Evolutionary conservation across 1,140 invertebrate species (phyloP), one percentile per base, ranked within the genome.

Genomic region (Drosophila funebris): DNA sequence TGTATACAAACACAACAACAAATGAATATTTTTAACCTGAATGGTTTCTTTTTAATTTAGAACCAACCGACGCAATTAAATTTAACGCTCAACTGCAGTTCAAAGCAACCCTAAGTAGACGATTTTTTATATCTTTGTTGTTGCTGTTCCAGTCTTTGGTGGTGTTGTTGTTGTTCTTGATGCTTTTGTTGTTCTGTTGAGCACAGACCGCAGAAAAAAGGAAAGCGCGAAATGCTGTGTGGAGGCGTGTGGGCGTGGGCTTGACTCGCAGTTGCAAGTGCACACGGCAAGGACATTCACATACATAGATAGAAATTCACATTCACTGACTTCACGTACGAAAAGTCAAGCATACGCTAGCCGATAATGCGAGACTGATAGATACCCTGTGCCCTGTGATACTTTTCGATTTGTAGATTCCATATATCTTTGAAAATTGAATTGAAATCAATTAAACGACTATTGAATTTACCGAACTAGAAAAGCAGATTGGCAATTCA

Each of bases 51-150:
- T 72, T 72, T 67, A 72, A 72, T 67, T 72, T 46, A 37, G 14
- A 48, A 18, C 16, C 24, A 70, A 70, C 57, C 57, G 36, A 63
- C 39, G 44, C 41, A 16, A 74, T 74, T 63, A 74, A 74, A 70
- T 63, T 74, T 63, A 74, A 74, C 66, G 72, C 72, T 70, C 72
- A 70, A 52, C 58, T 74, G 72, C 58, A 74, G 57, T 44, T 70
- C 39, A 74, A 70, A 70, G 66, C 54, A n/a, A 7, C 22, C 22
- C 54, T 67, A 54, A 67, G 63, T 68, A 69, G 31, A 56, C 43
- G 56, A 24, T 27, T 66, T 56, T 48, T 50, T 20, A 13, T 20
- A 4, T 43, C 27, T 63, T 52, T 41, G 14, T 57, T 57, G 13
- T 43, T 16, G 39, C 16, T 60, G 39, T 44, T 41, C 20, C 14